These are phyloP conservation scores for Panzeria rudis DNA, from an alignment of 2,888 invertebrate species.

Conservation along the genomic window DNA sequence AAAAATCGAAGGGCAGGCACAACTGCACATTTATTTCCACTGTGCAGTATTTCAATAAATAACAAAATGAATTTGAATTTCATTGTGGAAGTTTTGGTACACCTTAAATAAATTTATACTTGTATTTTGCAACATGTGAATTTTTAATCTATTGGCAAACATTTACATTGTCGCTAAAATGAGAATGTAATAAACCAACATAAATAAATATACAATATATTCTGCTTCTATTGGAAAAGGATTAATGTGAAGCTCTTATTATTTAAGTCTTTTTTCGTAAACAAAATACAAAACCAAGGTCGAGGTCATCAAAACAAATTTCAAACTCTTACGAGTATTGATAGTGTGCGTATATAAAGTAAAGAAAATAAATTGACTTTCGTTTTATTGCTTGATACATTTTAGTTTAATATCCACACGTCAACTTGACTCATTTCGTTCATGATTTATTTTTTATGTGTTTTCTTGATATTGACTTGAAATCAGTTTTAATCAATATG, in stretches of 20 bases:
- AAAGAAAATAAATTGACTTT: not conserved
- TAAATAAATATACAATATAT: not conserved
- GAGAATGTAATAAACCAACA: no score
- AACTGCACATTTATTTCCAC: no score
- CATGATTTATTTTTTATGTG: slow-evolving; percentile 16
- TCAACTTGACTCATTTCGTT: slow-evolving; percentile 2
- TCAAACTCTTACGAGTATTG: not conserved
- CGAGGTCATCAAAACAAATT: slow-evolving; percentile 1
- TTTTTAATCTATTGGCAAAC: no score
- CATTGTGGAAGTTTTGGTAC: no score
- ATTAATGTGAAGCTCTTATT: not conserved
- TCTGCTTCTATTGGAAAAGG: not conserved
- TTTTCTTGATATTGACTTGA: not conserved
- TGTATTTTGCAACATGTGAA: no score
- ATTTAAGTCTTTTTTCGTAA: not conserved
- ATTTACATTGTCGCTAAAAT: no score
- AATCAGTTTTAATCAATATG: slow-evolving; percentile 12
- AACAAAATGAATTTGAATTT: no score
- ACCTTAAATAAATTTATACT: no score
- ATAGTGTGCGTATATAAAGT: no score
- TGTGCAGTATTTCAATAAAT: no score
- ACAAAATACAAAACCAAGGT: not conserved
- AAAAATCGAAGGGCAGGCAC: no score
- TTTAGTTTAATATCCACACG: slow-evolving; percentile 5
- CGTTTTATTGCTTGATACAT: slow-evolving; percentile 3